A percentile compares a stretch with the other conserved stretches of the same genome.
phyloP scores from a whole-genome alignment of 2,113 vertebrate genomes.

The Marcusenius ussheri region DNA sequence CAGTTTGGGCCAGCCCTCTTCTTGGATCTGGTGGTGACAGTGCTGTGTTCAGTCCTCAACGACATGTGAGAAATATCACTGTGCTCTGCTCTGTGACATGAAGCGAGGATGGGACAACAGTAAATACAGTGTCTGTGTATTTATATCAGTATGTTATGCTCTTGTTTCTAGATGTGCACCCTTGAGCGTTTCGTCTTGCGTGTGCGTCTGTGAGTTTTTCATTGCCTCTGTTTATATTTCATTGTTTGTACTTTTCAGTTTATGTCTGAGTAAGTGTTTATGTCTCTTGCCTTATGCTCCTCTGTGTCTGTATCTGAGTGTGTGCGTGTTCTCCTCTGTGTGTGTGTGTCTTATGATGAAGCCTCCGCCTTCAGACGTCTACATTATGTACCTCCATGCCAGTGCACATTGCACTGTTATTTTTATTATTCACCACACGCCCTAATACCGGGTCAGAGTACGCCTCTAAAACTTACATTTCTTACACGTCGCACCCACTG shows the following conservation, averaged over 20 bases:
- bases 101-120: neutral
- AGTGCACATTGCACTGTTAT: neutral
- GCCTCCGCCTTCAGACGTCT: neutral
- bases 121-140: neutral
- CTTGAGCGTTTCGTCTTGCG: neutral
- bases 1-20: too few species aligned
- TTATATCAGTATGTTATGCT: neutral
- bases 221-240: conserved; percentile 9
- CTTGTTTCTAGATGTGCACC: neutral
- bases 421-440: neutral
- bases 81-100: neutral
- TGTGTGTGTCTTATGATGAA: neutral
- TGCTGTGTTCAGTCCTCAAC: neutral
- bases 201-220: neutral
- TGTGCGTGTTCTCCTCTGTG: neutral
- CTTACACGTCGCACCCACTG: neutral
- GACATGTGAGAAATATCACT: neutral
- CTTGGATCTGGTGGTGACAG: neutral
- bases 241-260: conserved; percentile 6
- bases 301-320: neutral
- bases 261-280: neutral
- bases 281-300: neutral
- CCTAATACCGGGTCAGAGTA: neutral
- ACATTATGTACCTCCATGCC: conserved; percentile 8
- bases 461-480: neutral